Conservation (phyloP, 2,113 vertebrate species). For the Paraplagusia blochii region DNA sequence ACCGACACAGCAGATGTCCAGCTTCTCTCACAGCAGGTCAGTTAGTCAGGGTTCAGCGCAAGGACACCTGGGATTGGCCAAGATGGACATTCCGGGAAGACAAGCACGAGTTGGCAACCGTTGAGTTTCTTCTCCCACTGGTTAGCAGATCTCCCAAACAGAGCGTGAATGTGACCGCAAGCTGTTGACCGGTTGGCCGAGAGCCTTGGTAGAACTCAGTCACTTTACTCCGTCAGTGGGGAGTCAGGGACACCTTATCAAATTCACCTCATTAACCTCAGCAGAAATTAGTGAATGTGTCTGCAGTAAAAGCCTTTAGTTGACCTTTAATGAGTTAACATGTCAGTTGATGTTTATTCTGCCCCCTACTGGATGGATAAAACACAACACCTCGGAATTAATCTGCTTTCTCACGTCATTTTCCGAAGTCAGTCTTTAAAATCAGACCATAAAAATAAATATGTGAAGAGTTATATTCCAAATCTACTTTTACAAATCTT, state of each 20-base stretch:
- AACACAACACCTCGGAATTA: no score
- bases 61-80: constrained; percentile 34
- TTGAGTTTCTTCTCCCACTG: constrained; percentile 23
- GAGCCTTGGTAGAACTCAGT: constrained; percentile 24
- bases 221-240: constrained; percentile 13
- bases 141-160: constrained; percentile 20
- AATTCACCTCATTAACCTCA: no score
- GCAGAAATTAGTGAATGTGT: no score
- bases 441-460: no score
- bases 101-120: constrained; percentile 22
- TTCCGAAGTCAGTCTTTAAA: no score
- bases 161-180: constrained; percentile 33
- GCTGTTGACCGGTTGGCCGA: constrained; percentile 48
- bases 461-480: constrained; percentile 1
- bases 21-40: constrained; percentile 32
- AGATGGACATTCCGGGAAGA: constrained; percentile 21
- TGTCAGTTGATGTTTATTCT: no score
- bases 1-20: constrained; percentile 6
- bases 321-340: no score
- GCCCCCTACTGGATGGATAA: no score
- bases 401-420: no score
- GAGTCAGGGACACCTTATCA: neutral
- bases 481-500: constrained; percentile 4
- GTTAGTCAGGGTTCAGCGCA: constrained; percentile 16
- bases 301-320: no score